Base-by-base conservation (phyloP, 1,140 invertebrate genomes). In the Panagrolaimus sp. region DNA sequence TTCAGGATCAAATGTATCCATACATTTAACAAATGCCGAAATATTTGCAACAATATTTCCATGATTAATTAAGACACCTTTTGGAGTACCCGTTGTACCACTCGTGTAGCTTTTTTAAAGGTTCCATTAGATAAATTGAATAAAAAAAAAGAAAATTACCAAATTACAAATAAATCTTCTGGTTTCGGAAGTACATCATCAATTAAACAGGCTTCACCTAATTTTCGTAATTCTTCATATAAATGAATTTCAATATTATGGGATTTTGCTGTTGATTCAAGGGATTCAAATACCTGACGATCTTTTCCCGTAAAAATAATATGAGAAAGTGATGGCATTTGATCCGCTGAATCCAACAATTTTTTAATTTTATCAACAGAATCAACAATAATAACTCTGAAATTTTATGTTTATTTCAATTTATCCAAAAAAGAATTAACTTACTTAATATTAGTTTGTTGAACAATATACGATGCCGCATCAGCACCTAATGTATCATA, bases 401-500 rank as follows among this genome's bases (percentile, higher is more conserved):
- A 57, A 16, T 43, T 27, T 13, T 14, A 38, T 16, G 16, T 25
- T 64, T 65, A 45, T 38, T 38, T 38, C 7, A 38, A 38, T 38
- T 4, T 38, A 4, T 38, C 7, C 2, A 38, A n/a, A n/a, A n/a
- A n/a, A 38, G n/a, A 16, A 77, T 97, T 64, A 69, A 43, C 43
- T 27, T 53, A 78, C 74, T 73, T 43, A 42, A 81, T 74, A 31
- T 72, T 79, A 16, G 74, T 74, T 46, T 98, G 93, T 78, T 92
- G 91, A 74, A 97, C 92, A 82, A 98, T 97, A 84, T 90, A 96
- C 78, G 91, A 89, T 87, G 93, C 95, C 43, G 93, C 92, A 82
- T 97, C 92, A 63, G 91, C 89, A 77, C 95, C 95, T 68, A 98
- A 85, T 5, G 95, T 98, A 83, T 98, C 95, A 84, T 98, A 97